Conservation (phyloP, 2,888 invertebrate species). For the Ditylenchus weischeri region DNA sequence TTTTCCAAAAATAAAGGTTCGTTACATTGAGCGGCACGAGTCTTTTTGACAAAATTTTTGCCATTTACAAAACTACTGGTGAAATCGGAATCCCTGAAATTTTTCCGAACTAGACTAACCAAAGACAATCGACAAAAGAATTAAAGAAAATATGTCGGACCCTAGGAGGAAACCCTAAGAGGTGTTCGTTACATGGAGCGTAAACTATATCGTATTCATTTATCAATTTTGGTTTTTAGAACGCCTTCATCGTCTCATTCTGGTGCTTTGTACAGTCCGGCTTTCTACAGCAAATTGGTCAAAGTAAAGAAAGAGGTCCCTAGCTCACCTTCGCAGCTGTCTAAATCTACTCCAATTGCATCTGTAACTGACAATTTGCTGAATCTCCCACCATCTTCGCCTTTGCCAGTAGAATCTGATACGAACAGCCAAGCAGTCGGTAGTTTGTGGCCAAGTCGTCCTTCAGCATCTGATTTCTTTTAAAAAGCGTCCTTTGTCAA, state of each 20-base stretch:
- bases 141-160: too few relatives aligned
- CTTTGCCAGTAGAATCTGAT: background rate
- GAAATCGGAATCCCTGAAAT: too few relatives aligned
- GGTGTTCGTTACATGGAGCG: too few relatives aligned
- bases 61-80: too few relatives aligned
- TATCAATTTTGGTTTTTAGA: too few relatives aligned
- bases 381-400: conserved; percentile 17
- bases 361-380: conserved; percentile 24
- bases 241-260: conserved; percentile 9
- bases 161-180: too few relatives aligned
- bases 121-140: too few relatives aligned
- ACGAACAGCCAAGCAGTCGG: background rate
- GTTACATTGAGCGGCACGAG: too few relatives aligned
- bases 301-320: conserved; percentile 23
- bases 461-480: conserved; percentile 21
- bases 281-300: conserved; percentile 18
- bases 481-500: background rate
- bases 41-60: too few relatives aligned
- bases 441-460: conserved; percentile 1
- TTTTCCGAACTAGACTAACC: too few relatives aligned
- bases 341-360: conserved; percentile 9
- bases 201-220: too few relatives aligned
- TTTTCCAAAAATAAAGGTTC: too few relatives aligned
- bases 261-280: conserved; percentile 21
- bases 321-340: conserved; percentile 12